Evolutionary conservation across 1,140 invertebrate species (phyloP), one percentile per base, ranked within the genome.

Genomic region (Heliothis subflexa): DNA sequence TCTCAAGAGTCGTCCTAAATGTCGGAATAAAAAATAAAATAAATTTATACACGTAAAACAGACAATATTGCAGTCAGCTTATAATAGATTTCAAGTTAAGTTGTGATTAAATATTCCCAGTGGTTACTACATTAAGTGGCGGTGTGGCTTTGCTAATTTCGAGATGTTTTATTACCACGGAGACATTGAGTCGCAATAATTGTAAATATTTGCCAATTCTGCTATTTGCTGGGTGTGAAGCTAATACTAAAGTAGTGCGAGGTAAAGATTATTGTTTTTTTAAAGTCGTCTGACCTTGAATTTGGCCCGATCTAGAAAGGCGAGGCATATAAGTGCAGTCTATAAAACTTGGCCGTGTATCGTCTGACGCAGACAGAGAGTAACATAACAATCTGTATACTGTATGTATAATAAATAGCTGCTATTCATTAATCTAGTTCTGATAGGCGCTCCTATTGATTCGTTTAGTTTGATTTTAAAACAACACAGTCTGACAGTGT

Each of bases 201-300:
- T 79, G 81, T 82, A 82, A 82, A 82, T 78, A 82, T 77, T 76
- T 79, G 73, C 72, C 70, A 72, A 55, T 68, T 68, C 79, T 73
- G 68, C 50, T 81, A 28, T 68, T 79, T 79, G 18, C 40, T 16
- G 54, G 45, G 62, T 52, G 45, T 9, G 64, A 54, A 74, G 61
- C 45, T 78, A 18, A 10, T 52, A 33, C 45, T 49, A 45, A 62
- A 75, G n/a, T 11, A 62, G 73, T 62, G 59, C 49, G 47, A 79
- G 78, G 78, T 79, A 79, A 79, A 66, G 25, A 75, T n/a, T 55
- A 79, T 74, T 79, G 78, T 79, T 71, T 74, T 57, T 68, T 49
- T 14, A 28, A 49, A 61, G 62, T 16, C 50, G 49, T 16, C 40
- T 78, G 68, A 81, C 75, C 79, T 80, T 80, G 74, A 75, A 71